These are phyloP conservation scores for Parnassius apollo DNA, from an alignment of 2,888 invertebrate species.

Conservation along the genomic window DNA sequence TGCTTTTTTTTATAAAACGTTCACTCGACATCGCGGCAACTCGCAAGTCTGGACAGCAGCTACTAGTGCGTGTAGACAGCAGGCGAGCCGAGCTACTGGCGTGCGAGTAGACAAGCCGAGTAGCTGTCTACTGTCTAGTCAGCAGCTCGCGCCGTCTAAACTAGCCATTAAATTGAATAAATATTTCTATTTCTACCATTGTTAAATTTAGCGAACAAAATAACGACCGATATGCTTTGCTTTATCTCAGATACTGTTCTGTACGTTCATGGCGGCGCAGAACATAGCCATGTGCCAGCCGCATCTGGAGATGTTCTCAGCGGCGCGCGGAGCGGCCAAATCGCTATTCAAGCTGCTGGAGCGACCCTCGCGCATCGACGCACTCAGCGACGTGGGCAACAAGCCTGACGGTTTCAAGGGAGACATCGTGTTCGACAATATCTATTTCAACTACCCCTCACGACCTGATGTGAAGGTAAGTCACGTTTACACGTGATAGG, in stretches of 20 bases:
- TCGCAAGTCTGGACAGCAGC: too few species aligned
- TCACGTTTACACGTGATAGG: neutral
- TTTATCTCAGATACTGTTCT: constrained; percentile 83
- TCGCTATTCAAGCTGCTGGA: constrained; percentile 87
- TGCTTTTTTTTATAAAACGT: too few species aligned
- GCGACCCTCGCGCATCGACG: constrained; percentile 61
- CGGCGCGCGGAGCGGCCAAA: constrained; percentile 87
- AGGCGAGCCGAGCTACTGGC: too few species aligned
- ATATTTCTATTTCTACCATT: too few species aligned
- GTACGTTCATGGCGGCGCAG: constrained; percentile 87
- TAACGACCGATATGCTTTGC: too few species aligned
- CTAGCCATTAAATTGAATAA: too few species aligned
- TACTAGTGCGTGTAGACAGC: too few species aligned
- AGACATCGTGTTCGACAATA: constrained; percentile 84
- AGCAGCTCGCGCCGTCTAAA: too few species aligned
- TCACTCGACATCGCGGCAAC: too few species aligned
- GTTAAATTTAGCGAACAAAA: too few species aligned
- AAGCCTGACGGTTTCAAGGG: constrained; percentile 81
- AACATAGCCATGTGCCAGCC: constrained; percentile 88
- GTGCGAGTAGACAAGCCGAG: too few species aligned
- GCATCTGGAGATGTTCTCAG: constrained; percentile 87
- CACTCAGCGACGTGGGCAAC: constrained; percentile 59
- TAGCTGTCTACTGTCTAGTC: too few species aligned
- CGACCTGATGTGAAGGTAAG: constrained; percentile 85
- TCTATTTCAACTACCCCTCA: constrained; percentile 90